A percentile compares a stretch with the other conserved stretches of the same genome.
Conservation (phyloP, 2,113 vertebrate species). For the Notothenia rossii region DNA sequence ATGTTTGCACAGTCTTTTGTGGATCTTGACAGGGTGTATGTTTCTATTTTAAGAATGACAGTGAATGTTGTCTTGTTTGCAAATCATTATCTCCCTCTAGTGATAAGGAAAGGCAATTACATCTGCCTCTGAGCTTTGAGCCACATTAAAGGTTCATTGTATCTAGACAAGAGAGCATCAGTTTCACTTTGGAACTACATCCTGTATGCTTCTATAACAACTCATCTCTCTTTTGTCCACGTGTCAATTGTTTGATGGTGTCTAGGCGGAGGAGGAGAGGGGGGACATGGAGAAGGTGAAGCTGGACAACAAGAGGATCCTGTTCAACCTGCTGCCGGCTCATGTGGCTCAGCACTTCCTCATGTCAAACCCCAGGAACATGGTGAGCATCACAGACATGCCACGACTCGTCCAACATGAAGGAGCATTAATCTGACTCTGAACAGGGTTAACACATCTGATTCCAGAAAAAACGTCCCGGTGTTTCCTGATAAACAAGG, state of each 20-base stretch:
- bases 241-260: constrained; percentile 1
- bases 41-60: constrained; percentile 61
- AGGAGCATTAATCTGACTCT: background rate
- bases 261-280: constrained; percentile 95
- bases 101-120: constrained; percentile 66
- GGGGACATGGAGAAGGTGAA: constrained; percentile 98
- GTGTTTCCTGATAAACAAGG: background rate
- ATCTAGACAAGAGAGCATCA: background rate
- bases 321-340: constrained; percentile 97
- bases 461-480: background rate
- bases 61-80: constrained; percentile 42
- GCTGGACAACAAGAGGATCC: constrained; percentile 97
- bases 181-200: background rate
- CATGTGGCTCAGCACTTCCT: constrained; percentile 99
- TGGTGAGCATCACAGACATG: constrained; percentile 86
- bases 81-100: constrained; percentile 76
- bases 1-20: constrained; percentile 17
- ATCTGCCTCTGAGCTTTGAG: constrained; percentile 14
- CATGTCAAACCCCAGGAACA: constrained; percentile 98
- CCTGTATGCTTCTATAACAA: background rate
- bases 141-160: background rate
- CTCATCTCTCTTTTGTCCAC: background rate
- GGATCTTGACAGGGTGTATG: constrained; percentile 16
- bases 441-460: background rate
- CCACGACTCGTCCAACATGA: constrained; percentile 1